Percentiles rank a stretch among this genome's conserved stretches.
These are phyloP conservation scores for Forficula auricularia DNA, from an alignment of 1,140 invertebrate species.

Conservation along the genomic window DNA sequence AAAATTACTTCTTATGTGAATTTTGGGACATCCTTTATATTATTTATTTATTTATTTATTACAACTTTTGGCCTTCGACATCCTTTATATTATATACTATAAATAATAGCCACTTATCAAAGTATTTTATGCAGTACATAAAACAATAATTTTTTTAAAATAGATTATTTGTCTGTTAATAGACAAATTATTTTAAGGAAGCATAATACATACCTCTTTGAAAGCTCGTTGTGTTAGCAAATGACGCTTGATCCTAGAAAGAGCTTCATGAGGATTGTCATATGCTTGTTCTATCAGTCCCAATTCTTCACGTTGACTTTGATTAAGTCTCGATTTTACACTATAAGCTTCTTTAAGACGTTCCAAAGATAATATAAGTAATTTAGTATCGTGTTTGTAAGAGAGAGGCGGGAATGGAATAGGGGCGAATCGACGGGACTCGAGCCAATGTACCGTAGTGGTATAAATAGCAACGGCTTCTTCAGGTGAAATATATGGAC, in stretches of 20 bases:
- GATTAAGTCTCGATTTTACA: constrained; percentile 94
- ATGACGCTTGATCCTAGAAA: constrained; percentile 98
- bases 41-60: no score
- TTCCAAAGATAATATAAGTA: constrained; percentile 91
- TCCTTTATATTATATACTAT: no score
- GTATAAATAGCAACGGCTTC: constrained; percentile 99
- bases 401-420: constrained; percentile 98
- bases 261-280: constrained; percentile 97
- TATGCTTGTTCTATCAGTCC: constrained; percentile 99
- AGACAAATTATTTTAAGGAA: background rate
- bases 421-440: constrained; percentile 91
- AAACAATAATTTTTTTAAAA: no score
- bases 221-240: constrained; percentile 94
- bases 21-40: no score
- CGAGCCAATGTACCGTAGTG: constrained; percentile 98
- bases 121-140: no score
- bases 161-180: background rate
- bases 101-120: no score
- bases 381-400: constrained; percentile 98
- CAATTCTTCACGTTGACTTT: constrained; percentile 95
- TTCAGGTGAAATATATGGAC: constrained; percentile 97
- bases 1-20: no score
- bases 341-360: constrained; percentile 97
- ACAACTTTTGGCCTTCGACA: no score
- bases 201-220: constrained; percentile 60